Evolutionary conservation across 2,113 vertebrate species (phyloP), one percentile per base, ranked within the genome.

Genomic region (Prinia subflava): DNA sequence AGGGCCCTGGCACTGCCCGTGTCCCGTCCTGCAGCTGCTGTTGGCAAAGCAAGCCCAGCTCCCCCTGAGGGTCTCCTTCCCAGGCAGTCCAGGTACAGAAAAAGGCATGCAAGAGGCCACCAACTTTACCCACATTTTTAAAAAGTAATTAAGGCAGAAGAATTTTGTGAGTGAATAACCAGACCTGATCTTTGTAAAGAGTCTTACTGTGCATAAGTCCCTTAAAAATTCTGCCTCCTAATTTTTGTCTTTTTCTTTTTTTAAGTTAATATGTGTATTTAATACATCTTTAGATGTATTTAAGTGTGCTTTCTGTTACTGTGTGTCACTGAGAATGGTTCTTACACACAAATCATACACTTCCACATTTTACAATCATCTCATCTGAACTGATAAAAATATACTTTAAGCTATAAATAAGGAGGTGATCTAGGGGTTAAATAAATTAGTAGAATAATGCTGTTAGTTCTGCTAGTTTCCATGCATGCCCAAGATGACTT

Each of bases 21-120:
- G 8, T 18, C 44, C 27, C 0, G 0, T 56, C n/a, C 63, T 59
- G 42, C 57, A 71, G 47, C 31, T 73, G 50, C 41, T 68, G 22
- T 16, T 33, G 18, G 18, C 69, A 81, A 46, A 56, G 21, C 31
- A 25, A 92, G 14, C 6, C 37, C 22, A 15, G 7, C 6, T 52
- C 3, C 24, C 76, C 15, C 25, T 20, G 18, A 52, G 13, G 7
- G 13, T 2, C 2, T 89, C 20, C 59, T 73, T 80, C 39, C 8
- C 52, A 56, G 33, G 20, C 27, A 44, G 22, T 15, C 75, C 62
- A 55, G 33, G 20, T 23, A 55, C 2, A 44, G 23, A 23, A 41
- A 60, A 25, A 0, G 1, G 20, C 16, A 49, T 25, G 9, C 27
- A 42, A 69, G 64, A 56, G 30, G 16, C 3, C 8, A 1, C 8